phyloP scores from a whole-genome alignment of 2,113 vertebrate genomes.

The Furnarius figulus region DNA sequence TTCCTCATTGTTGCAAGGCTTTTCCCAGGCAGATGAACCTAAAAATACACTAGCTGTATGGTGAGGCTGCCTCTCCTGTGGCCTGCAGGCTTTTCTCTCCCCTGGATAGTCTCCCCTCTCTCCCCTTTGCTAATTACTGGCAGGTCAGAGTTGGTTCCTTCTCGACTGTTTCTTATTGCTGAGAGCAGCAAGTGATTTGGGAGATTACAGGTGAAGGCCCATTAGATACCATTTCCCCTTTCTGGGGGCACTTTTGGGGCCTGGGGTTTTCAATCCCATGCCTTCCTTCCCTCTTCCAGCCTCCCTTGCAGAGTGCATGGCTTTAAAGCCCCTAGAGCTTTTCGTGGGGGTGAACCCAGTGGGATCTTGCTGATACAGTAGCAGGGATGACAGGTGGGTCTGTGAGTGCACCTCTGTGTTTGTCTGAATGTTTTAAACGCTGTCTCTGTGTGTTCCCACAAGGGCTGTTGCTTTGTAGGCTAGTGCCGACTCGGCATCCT shows the following conservation, averaged over 20 bases:
- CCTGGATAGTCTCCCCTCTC: neutral
- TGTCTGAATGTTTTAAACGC: neutral
- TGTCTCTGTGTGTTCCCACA: accelerated
- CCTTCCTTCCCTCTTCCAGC: neutral
- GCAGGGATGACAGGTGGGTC: accelerated
- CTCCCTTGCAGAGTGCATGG: neutral
- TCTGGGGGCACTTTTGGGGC: accelerated
- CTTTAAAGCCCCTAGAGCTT: neutral
- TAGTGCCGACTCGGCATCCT: neutral
- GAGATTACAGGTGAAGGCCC: neutral
- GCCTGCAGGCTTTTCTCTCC: neutral
- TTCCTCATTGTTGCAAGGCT: slow-evolving; percentile 33
- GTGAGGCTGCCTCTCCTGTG: slow-evolving; percentile 19
- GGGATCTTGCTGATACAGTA: neutral
- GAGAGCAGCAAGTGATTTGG: neutral
- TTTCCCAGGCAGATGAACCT: slow-evolving; percentile 46
- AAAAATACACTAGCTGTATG: slow-evolving; percentile 30
- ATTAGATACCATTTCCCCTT: neutral
- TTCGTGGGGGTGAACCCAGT: neutral
- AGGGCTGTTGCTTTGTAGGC: neutral
- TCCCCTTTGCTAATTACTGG: neutral
- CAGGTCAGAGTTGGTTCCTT: neutral
- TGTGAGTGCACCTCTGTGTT: neutral
- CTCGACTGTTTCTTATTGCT: neutral
- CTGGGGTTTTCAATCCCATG: neutral